A percentile compares a stretch with the other conserved stretches of the same genome.
Conservation (phyloP, 2,113 vertebrate genomes). For the Apeltes quadracus region DNA sequence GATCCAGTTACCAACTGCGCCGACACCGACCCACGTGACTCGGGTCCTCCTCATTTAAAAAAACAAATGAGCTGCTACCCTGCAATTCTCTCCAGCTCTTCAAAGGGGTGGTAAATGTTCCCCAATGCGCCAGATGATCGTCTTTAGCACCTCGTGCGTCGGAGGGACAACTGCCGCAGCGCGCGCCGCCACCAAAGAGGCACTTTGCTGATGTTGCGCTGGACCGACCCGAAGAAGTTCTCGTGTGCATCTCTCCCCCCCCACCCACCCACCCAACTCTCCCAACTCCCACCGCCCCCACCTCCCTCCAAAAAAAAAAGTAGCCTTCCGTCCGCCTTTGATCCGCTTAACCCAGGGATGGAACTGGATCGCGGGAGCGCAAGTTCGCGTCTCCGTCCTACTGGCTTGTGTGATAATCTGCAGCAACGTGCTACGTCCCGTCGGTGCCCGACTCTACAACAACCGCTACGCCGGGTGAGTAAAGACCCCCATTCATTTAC, state of each 20-base stretch:
- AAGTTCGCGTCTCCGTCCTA: conserved; percentile 57
- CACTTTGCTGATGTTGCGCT: conserved; percentile 26
- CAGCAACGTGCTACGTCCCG: conserved; percentile 63
- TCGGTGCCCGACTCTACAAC: conserved; percentile 74
- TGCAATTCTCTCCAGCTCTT: conserved; percentile 60
- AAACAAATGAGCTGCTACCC: conserved; percentile 47
- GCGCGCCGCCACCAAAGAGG: background rate
- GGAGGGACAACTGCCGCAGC: background rate
- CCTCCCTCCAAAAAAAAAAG: background rate
- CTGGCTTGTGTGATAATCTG: conserved; percentile 73
- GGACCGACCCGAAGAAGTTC: conserved; percentile 7
- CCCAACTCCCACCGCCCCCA: too few relatives aligned
- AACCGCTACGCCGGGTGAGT: conserved; percentile 85
- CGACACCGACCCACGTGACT: conserved; percentile 75
- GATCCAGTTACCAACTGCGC: conserved; percentile 68
- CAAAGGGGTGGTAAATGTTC: conserved; percentile 48
- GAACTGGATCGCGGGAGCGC: conserved; percentile 33
- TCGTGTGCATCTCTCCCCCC: conserved; percentile 21
- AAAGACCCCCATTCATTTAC: conserved; percentile 45
- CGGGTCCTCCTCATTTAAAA: conserved; percentile 70
- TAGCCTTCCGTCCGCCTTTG: conserved; percentile 1
- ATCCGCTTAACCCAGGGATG: conserved; percentile 48
- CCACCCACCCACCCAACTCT: too few relatives aligned
- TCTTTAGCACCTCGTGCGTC: conserved; percentile 51
- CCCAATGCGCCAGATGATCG: conserved; percentile 46